Conservation (phyloP, 2,113 vertebrate genomes). For the Rafetus swinhoei region DNA sequence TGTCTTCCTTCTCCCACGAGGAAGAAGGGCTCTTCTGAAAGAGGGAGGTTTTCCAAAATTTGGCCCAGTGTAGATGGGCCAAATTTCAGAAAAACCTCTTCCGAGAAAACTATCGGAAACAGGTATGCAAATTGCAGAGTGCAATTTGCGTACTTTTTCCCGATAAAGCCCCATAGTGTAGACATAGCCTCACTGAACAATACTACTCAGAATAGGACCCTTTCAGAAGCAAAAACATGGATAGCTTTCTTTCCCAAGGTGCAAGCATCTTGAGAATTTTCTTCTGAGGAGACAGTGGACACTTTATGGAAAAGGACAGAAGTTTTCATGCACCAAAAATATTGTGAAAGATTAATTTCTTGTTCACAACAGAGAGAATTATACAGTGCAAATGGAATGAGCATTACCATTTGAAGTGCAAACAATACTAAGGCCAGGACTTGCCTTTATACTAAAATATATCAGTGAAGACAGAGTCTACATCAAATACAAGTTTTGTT, state of each 20-base stretch:
- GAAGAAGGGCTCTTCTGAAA: too few species aligned
- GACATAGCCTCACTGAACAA: conserved; percentile 10
- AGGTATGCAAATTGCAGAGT: too few species aligned
- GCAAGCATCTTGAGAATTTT: neutral
- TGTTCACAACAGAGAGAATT: neutral
- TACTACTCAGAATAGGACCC: conserved; percentile 27
- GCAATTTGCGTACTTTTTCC: too few species aligned
- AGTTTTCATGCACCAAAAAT: neutral
- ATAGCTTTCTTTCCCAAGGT: neutral
- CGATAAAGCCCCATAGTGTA: too few species aligned
- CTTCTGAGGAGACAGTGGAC: neutral
- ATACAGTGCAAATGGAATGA: neutral
- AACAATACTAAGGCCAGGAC: conserved; percentile 4
- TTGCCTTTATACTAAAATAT: neutral
- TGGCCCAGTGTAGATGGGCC: too few species aligned
- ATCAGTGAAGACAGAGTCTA: neutral
- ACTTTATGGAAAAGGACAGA: neutral
- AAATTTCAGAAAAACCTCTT: too few species aligned
- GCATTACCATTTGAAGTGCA: neutral
- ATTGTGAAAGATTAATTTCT: neutral
- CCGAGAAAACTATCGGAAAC: too few species aligned
- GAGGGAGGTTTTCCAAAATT: too few species aligned
- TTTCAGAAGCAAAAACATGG: conserved; percentile 2
- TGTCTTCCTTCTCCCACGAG: too few species aligned
- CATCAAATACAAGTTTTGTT: neutral